Conservation (phyloP, 1,140 invertebrate species). For the Trichonephila inaurata region DNA sequence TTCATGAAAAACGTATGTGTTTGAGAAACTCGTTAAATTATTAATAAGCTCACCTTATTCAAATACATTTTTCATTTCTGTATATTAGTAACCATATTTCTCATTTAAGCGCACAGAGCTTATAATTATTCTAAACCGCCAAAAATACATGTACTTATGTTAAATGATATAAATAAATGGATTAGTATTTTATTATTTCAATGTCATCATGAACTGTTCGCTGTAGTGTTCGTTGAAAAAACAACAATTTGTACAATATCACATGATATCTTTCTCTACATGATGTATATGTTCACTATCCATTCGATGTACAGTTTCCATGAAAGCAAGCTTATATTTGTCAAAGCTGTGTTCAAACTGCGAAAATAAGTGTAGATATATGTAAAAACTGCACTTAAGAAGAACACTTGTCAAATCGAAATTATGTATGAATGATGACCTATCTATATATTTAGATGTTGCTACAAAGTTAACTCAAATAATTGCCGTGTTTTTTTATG, state of each 20-base stretch:
- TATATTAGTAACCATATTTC: background rate
- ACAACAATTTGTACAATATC: background rate
- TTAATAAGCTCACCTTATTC: no score
- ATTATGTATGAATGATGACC: background rate
- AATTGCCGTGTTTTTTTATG: background rate
- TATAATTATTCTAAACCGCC: slow-evolving; percentile 22
- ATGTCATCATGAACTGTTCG: background rate
- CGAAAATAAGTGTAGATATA: slow-evolving; percentile 11
- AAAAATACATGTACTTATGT: background rate
- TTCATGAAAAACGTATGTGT: no score
- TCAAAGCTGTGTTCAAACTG: slow-evolving; percentile 1
- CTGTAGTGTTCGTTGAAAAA: background rate
- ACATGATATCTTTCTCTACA: background rate
- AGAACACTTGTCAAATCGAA: background rate
- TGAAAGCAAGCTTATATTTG: slow-evolving; percentile 10
- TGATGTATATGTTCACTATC: background rate
- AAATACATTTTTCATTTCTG: no score
- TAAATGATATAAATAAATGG: background rate
- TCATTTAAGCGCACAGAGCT: slow-evolving; percentile 44
- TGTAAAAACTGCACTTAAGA: slow-evolving; percentile 4
- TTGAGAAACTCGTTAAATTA: no score
- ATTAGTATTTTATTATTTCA: background rate
- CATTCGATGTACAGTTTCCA: slow-evolving; percentile 7
- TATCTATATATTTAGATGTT: background rate
- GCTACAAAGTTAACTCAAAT: background rate